phyloP scores from a whole-genome alignment of 2,797 vertebrate species.

The Fundulus diaphanus region DNA sequence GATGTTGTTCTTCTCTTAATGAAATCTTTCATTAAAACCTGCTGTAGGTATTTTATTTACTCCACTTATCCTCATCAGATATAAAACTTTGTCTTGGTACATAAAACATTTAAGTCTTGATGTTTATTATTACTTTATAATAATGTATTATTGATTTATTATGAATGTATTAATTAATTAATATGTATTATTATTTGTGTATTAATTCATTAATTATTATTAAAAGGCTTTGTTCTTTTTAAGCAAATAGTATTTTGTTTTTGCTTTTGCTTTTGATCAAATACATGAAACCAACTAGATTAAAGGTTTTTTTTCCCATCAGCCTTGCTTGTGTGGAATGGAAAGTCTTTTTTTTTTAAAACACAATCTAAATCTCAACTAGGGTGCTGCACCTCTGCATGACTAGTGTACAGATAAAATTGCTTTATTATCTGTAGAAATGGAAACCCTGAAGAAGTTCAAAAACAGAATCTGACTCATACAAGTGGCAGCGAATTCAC shows the following conservation, averaged over 20 bases:
- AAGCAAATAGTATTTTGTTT: not conserved
- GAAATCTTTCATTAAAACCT: not conserved
- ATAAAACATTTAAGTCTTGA: not conserved
- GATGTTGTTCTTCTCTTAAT: not conserved
- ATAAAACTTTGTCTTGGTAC: too few species aligned
- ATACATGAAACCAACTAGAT: not conserved
- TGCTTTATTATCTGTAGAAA: not conserved
- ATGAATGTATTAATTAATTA: not conserved
- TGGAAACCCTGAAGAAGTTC: too few species aligned
- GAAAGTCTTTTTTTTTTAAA: not conserved
- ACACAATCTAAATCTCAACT: not conserved
- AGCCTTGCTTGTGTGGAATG: too few species aligned
- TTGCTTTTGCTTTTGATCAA: too few species aligned
- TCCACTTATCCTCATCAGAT: not conserved
- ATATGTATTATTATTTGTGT: not conserved
- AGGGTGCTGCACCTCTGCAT: not conserved
- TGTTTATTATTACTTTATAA: too few species aligned
- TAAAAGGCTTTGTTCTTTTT: not conserved
- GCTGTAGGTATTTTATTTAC: not conserved
- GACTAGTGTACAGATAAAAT: too few species aligned
- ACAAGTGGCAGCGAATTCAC: constrained; percentile 29
- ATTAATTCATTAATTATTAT: too few species aligned
- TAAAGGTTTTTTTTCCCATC: not conserved
- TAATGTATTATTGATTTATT: not conserved
- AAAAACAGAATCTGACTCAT: not conserved